Evolutionary conservation across 1,140 invertebrate species (phyloP), one percentile per base, ranked within the genome.

Genomic region (Drosophila mojavensis): DNA sequence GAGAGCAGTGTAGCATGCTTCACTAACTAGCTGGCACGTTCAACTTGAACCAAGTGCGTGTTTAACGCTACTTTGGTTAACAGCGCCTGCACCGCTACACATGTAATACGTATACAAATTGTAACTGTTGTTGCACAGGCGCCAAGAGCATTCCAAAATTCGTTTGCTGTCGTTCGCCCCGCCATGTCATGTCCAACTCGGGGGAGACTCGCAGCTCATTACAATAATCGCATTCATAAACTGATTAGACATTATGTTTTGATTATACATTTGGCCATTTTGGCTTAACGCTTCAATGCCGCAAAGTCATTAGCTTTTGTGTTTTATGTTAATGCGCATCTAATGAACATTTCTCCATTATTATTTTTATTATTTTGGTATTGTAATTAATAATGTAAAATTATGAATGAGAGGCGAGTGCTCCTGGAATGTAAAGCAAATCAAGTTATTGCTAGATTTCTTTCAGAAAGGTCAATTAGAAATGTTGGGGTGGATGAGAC

Each of bases 61-160:
- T 84, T 89, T 78, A 89, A 69, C 84, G 84, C 80, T 82, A 83
- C 84, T 86, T 76, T 88, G 65, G 75, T 39, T 65, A 75, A 77
- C 48, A 50, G 41, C 68, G 48, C 20, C 60, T 39, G 7, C 24
- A 50, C 67, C 43, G 39, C 65, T 43, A 68, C 66, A 63, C 50
- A 30, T 47, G 15, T 59, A 39, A 53, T 28, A 55, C n/a, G 55
- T 50, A 59, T 24, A 58, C 36, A 61, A 10, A 26, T 36, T 64
- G 55, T 53, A 64, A 69, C 41, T 61, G 68, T 50, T 50, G 43
- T 36, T 58, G 53, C 26, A 61, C 28, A 76, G 75, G 75, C 82
- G 82, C 62, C 58, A 81, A 85, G 78, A 75, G 78, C 28, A 20
- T 20, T 20, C 20, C 20, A 2, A 20, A 20, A 20, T 20, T 2